Evolutionary conservation across 1,140 invertebrate species (phyloP).

Genomic region (Littorina saxatilis): DNA sequence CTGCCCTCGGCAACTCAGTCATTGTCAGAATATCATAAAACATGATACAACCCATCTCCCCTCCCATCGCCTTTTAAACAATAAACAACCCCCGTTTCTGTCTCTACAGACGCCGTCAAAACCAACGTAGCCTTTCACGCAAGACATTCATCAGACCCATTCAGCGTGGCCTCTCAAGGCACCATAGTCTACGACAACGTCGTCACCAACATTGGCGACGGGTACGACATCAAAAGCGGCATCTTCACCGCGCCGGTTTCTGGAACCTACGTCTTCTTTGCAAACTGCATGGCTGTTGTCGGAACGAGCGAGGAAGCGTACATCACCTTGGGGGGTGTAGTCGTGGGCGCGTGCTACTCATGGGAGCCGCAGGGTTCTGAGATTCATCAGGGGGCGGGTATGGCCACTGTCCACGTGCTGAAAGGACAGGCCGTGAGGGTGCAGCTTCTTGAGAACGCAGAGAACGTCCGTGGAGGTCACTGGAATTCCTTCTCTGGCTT

Average conservation of each 20-base stretch:
- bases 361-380: too few species aligned
- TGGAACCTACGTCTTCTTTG: slow-evolving; percentile 47
- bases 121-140: slow-evolving; percentile 38
- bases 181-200: slow-evolving; percentile 46
- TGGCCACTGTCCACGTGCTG: not conserved
- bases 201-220: slow-evolving; percentile 46
- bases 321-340: not conserved
- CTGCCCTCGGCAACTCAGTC: too few species aligned
- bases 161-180: slow-evolving; percentile 42
- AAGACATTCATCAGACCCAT: slow-evolving; percentile 43
- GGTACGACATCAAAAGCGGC: slow-evolving; percentile 27
- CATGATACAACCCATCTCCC: too few species aligned
- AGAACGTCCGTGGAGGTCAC: not conserved
- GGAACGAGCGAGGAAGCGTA: not conserved
- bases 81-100: too few species aligned
- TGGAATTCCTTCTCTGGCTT: slow-evolving; percentile 17
- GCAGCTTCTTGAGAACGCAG: not conserved
- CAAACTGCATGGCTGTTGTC: slow-evolving; percentile 40
- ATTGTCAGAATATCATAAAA: too few species aligned
- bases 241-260: slow-evolving; percentile 43
- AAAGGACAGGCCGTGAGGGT: not conserved
- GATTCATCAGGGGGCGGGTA: not conserved
- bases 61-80: too few species aligned
- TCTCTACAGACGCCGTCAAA: not conserved
- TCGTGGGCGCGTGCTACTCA: not conserved